These are phyloP conservation scores for Nasonovia ribisnigri DNA, from an alignment of 2,888 invertebrate species.

Conservation along the genomic window DNA sequence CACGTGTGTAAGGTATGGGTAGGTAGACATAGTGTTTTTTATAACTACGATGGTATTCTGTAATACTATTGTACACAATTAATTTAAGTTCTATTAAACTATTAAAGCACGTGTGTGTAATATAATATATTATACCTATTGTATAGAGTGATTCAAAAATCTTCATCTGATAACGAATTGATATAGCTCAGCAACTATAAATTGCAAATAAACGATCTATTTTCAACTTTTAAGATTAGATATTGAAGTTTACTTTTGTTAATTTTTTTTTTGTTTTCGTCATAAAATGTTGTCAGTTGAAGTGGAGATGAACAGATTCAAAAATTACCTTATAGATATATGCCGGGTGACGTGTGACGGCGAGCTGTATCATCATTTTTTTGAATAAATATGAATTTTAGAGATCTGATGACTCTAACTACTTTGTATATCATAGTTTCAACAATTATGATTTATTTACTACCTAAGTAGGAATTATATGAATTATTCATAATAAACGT, in stretches of 20 bases:
- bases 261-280: background rate
- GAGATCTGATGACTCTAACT: too few species aligned
- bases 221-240: background rate
- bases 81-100: background rate
- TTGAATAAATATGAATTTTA: too few species aligned
- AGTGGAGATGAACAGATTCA: background rate
- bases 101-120: too few species aligned
- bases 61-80: background rate
- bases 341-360: background rate
- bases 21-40: background rate
- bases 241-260: background rate
- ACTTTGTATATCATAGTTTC: too few species aligned
- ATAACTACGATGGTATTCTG: background rate
- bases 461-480: too few species aligned
- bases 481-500: too few species aligned
- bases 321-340: background rate
- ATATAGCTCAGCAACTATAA: background rate
- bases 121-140: background rate
- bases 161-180: background rate
- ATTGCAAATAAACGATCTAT: background rate
- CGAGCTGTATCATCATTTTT: too few species aligned
- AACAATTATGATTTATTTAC: too few species aligned
- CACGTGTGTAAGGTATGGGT: background rate
- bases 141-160: background rate
- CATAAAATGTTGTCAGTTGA: background rate